Base-by-base conservation (phyloP, 2,113 vertebrate species). In the Microcebus murinus region DNA sequence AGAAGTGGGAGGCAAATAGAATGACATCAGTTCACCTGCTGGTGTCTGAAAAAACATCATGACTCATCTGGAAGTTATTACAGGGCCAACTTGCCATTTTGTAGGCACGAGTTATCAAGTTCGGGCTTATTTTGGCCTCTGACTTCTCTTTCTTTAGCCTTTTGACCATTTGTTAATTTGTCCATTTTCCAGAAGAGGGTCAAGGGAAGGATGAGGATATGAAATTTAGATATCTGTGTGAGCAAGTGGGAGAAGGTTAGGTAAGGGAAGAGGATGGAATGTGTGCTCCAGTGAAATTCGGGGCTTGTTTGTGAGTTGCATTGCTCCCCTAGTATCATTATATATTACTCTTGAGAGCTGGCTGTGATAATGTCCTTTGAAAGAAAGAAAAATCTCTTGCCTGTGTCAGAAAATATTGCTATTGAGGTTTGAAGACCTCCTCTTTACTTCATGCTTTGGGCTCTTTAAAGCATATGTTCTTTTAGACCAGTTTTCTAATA, bases 1-100 rank as follows among this genome's bases (percentile, higher is more conserved):
- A 99, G 99, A 98, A 99, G 99, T 86, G 99, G 99, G 96, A 99
- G 99, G 89, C 99, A 99, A 97, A 99, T 99, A 4, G 99, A 99
- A 98, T 99, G 98, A 98, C 23, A 91, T n/a, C 82, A 63, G 87
- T 67, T 96, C 67, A 80, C 87, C 63, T 31, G 68, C 9, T 77
- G 80, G 77, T 95, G 77, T 71, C 92, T 80, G 87, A 63, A 96
- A 96, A 91, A 57, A 68, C 11, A 29, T n/a, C 90, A 14, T 82
- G 89, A 87, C 63, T 94, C 80, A 68, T 50, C 87, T 91, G 73
- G 93, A 94, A 89, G 73, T 95, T 81, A 68, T 57, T 68, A 48
- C 77, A 93, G 97, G 95, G 97, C 92, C 95, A 96, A 81, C 59
- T 86, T 90, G 73, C 73, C 96, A 59, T 96, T 97, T 87, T 55